Evolutionary conservation across 2,888 invertebrate species (phyloP).

Genomic region (Melieria picta): DNA sequence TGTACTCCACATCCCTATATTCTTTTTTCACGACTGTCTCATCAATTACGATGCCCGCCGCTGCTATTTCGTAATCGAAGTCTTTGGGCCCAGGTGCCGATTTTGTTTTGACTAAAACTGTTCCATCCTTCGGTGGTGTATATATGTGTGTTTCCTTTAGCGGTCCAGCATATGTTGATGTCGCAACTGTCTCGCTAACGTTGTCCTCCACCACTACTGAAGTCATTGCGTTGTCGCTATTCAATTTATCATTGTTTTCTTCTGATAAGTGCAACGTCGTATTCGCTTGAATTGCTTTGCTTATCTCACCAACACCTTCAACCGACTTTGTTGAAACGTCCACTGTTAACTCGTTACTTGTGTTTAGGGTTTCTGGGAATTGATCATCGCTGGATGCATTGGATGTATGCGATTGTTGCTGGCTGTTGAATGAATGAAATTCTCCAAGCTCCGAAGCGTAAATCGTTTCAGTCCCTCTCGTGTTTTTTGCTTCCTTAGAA

Average conservation of each 20-base stretch:
- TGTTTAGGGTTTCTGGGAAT: constrained; percentile 21
- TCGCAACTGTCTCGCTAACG: constrained; percentile 43
- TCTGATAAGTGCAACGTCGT: not conserved
- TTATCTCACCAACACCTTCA: constrained; percentile 54
- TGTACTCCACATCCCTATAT: constrained; percentile 66
- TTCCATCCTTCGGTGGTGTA: constrained; percentile 62
- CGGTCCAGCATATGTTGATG: constrained; percentile 58
- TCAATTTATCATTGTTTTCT: not conserved
- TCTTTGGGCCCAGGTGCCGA: constrained; percentile 50
- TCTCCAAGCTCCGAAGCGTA: constrained; percentile 55
- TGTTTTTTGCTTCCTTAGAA: constrained; percentile 54
- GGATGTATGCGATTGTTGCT: constrained; percentile 48
- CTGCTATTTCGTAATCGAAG: constrained; percentile 64
- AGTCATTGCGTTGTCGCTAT: not conserved
- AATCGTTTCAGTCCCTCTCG: constrained; percentile 59
- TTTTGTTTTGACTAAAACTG: constrained; percentile 29
- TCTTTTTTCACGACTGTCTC: constrained; percentile 66
- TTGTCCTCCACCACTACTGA: constrained; percentile 11
- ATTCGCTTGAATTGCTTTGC: constrained; percentile 46
- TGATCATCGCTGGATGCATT: constrained; percentile 37
- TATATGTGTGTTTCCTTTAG: constrained; percentile 66
- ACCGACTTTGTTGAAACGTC: constrained; percentile 48
- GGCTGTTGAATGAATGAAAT: constrained; percentile 50
- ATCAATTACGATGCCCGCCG: constrained; percentile 65
- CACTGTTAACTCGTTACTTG: constrained; percentile 46